phyloP scores from a whole-genome alignment of 2,888 invertebrate genomes.

The Cephus sareptanus region DNA sequence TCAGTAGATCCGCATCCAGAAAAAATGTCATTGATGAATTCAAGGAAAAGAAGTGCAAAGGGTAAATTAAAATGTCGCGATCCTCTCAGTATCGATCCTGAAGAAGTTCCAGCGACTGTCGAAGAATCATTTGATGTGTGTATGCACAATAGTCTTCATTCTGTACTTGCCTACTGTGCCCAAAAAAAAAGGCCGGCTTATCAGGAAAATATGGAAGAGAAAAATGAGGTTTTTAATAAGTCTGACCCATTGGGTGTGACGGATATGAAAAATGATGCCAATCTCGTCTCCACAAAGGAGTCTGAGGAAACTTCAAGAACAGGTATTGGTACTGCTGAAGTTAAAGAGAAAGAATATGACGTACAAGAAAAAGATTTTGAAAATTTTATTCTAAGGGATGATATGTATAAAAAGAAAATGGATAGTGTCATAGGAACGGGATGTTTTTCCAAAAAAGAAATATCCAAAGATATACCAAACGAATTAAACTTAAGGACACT shows the following conservation, averaged over 20 bases:
- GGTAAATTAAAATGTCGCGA: background rate
- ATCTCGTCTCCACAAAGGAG: background rate
- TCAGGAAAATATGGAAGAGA: conserved; percentile 31
- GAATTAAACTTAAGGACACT: conserved; percentile 29
- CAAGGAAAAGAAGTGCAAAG: background rate
- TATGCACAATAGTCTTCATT: conserved; percentile 54
- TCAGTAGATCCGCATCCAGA: conserved; percentile 45
- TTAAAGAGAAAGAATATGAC: background rate
- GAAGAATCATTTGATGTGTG: conserved; percentile 38
- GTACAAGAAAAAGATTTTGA: background rate
- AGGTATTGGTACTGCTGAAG: background rate
- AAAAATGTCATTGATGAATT: background rate
- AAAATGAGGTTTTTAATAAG: background rate
- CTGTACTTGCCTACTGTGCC: conserved; percentile 50
- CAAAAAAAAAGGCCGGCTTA: conserved; percentile 39
- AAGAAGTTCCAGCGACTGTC: background rate
- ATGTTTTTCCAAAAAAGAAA: background rate
- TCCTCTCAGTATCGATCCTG: background rate
- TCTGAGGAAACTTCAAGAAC: background rate
- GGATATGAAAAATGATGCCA: background rate
- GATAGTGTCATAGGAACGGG: background rate
- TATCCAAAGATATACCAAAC: conserved; percentile 8
- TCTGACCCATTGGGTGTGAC: background rate
- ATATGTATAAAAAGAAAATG: background rate
- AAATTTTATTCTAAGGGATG: background rate